Evolutionary conservation across 2,113 vertebrate species (phyloP).

Genomic region (Bos javanicus): DNA sequence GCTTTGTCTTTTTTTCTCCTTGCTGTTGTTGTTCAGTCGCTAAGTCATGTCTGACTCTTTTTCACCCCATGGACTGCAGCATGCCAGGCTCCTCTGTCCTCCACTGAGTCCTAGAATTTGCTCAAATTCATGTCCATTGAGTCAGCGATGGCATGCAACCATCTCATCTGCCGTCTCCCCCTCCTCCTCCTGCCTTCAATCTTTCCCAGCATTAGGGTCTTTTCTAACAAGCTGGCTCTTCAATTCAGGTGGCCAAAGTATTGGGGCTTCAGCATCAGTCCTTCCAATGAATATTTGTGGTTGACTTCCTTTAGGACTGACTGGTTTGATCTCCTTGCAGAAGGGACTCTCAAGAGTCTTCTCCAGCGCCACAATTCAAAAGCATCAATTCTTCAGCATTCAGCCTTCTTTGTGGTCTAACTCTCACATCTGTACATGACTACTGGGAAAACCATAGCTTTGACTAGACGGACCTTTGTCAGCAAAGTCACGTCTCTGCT

Average conservation of each 20-base stretch:
- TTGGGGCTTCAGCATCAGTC: background rate
- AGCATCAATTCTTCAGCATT: background rate
- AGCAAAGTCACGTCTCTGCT: background rate
- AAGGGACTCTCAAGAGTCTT: background rate
- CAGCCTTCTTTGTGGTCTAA: background rate
- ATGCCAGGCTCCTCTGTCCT: background rate
- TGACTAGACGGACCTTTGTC: background rate
- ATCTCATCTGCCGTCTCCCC: background rate
- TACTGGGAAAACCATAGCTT: background rate
- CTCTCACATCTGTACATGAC: background rate
- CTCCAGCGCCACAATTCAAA: background rate
- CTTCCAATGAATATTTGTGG: background rate
- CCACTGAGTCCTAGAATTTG: background rate
- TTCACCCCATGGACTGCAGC: background rate
- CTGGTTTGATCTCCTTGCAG: background rate
- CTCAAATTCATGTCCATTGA: background rate
- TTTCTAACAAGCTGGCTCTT: background rate
- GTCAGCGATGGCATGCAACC: background rate
- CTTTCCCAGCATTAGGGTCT: background rate
- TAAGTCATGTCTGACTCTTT: background rate
- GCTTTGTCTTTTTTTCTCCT: background rate
- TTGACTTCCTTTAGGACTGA: background rate
- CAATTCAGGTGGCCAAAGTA: background rate
- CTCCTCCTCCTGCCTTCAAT: background rate
- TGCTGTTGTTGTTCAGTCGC: background rate